Conservation (phyloP, 2,113 vertebrate genomes). For the Ameiurus melas region DNA sequence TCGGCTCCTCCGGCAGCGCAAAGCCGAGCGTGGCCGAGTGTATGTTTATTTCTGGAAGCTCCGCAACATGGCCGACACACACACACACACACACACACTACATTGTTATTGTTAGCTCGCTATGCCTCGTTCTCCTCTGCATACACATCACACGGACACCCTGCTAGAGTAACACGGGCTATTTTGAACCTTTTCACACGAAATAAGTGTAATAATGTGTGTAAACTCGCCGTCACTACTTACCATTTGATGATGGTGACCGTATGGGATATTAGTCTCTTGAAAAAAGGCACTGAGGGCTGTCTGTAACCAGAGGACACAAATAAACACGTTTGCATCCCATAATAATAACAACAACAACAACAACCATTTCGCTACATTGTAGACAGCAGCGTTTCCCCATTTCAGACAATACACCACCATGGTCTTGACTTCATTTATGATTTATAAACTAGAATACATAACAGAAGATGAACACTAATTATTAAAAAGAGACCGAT, state of each 20-base stretch:
- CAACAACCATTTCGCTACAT: neutral
- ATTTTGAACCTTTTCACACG: neutral
- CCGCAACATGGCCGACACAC: constrained; percentile 80
- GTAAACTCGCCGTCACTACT: constrained; percentile 62
- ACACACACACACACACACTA: constrained; percentile 66
- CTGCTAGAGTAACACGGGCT: neutral
- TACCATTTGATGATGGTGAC: constrained; percentile 98
- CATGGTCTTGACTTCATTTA: neutral
- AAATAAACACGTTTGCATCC: constrained; percentile 19
- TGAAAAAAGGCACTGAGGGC: constrained; percentile 99
- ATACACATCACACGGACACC: neutral
- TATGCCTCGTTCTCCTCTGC: constrained; percentile 54
- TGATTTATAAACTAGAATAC: neutral
- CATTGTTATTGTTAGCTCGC: constrained; percentile 77
- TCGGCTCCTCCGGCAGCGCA: neutral
- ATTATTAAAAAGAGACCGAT: neutral
- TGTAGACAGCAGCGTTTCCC: neutral
- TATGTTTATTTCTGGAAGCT: constrained; percentile 79
- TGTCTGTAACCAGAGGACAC: constrained; percentile 75
- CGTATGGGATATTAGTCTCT: constrained; percentile 96
- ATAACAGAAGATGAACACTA: neutral
- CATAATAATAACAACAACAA: neutral
- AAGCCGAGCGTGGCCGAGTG: constrained; percentile 21
- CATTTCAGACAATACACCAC: neutral
- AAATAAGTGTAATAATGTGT: neutral